phyloP scores from a whole-genome alignment of 2,113 vertebrate genomes.

The Lasiurus borealis region DNA sequence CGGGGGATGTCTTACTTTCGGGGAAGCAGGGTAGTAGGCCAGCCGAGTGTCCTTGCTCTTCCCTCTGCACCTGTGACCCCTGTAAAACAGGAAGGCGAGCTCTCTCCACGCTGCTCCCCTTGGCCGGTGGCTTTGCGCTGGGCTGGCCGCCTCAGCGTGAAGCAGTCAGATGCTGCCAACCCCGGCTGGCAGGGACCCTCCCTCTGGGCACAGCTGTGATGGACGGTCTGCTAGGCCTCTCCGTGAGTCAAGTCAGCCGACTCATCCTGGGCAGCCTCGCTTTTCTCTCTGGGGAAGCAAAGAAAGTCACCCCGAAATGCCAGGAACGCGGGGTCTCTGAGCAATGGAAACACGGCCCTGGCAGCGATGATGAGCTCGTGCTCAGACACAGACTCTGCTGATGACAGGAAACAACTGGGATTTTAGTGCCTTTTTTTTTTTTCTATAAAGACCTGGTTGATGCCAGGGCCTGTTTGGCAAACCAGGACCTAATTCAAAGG shows the following conservation, averaged over 20 bases:
- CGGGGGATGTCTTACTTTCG: too few species aligned
- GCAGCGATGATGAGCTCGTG: not conserved
- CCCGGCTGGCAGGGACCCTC: not conserved
- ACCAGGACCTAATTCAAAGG: too few species aligned
- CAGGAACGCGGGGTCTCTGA: not conserved
- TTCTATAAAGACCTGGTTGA: too few species aligned
- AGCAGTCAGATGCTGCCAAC: not conserved
- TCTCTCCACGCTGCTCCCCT: not conserved
- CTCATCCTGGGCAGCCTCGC: not conserved
- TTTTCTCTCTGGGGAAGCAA: too few species aligned
- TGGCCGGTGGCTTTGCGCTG: not conserved
- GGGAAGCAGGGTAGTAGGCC: too few species aligned
- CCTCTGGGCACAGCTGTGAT: not conserved
- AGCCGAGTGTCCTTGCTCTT: too few species aligned
- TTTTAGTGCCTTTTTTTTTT: not conserved
- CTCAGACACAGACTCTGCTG: not conserved
- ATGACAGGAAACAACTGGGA: not conserved
- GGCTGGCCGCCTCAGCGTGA: accelerated
- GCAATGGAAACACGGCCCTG: not conserved
- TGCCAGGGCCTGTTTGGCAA: too few species aligned
- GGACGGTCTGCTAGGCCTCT: not conserved
- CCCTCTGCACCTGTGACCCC: too few species aligned
- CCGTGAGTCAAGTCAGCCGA: not conserved
- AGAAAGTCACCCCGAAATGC: not conserved
- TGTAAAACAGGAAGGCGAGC: not conserved